phyloP scores from a whole-genome alignment of 1,140 invertebrate species.

The Listronotus bonariensis region DNA sequence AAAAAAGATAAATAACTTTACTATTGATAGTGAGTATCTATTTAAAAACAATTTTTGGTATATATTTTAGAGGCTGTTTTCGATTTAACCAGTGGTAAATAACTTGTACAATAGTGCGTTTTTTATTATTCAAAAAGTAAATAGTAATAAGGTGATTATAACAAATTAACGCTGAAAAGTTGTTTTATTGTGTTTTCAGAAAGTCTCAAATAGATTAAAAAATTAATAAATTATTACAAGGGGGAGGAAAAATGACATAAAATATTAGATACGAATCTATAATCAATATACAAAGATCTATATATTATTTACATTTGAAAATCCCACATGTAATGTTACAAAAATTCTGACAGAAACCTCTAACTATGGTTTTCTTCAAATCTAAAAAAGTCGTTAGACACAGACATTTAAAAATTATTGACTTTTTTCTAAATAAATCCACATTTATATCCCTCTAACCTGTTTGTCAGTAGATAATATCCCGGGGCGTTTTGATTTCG shows the following conservation, averaged over 20 bases:
- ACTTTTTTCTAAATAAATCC: constrained; percentile 39
- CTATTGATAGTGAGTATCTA: no score
- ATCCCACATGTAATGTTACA: constrained; percentile 42
- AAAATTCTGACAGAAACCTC: constrained; percentile 22
- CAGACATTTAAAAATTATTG: constrained; percentile 52
- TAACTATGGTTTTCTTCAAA: constrained; percentile 38
- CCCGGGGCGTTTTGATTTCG: constrained; percentile 59
- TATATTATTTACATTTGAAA: constrained; percentile 46
- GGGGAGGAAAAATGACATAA: constrained; percentile 24
- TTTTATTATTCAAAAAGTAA: neutral
- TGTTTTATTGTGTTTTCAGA: constrained; percentile 1
- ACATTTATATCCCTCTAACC: constrained; percentile 55
- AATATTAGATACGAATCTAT: constrained; percentile 46
- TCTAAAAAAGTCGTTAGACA: constrained; percentile 51
- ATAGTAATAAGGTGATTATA: neutral
- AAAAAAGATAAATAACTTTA: no score
- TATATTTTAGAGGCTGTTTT: no score
- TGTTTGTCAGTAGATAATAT: constrained; percentile 60
- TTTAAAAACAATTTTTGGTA: no score
- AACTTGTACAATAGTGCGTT: no score
- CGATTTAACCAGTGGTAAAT: no score
- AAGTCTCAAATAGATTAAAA: constrained; percentile 13
- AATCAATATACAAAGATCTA: constrained; percentile 42
- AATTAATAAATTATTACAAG: constrained; percentile 22
- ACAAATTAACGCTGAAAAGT: neutral